phyloP scores from a whole-genome alignment of 2,888 invertebrate species.

The Torymus tubicola region DNA sequence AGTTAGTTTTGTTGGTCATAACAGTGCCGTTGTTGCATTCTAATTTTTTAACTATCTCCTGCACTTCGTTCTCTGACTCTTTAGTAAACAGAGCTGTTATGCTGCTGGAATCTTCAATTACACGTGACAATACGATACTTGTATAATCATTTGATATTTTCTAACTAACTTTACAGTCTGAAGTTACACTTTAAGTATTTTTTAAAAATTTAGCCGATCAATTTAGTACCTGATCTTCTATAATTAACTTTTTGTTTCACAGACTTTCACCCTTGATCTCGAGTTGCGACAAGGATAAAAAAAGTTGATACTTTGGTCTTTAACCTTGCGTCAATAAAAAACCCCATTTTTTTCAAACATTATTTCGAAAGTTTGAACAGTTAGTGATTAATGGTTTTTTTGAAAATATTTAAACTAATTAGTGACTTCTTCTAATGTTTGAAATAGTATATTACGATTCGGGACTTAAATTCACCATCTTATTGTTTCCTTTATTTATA shows the following conservation, averaged over 20 bases:
- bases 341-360: constrained; percentile 12
- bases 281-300: background rate
- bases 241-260: constrained; percentile 4
- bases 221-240: too few species aligned
- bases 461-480: too few species aligned
- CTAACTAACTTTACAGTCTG: too few species aligned
- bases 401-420: background rate
- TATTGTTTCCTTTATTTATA: too few species aligned
- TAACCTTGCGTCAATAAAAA: constrained; percentile 15
- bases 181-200: too few species aligned
- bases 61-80: too few species aligned
- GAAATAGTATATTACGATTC: background rate
- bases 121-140: too few species aligned
- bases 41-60: background rate
- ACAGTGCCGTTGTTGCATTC: constrained; percentile 2
- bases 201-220: too few species aligned
- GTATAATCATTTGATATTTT: too few species aligned
- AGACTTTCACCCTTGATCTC: background rate
- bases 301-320: constrained; percentile 19
- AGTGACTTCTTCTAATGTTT: background rate
- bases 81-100: too few species aligned
- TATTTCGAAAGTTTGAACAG: constrained; percentile 13
- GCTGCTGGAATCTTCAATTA: too few species aligned
- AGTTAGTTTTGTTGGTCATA: constrained; percentile 25
- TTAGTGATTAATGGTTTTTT: constrained; percentile 18